Base-by-base conservation (phyloP, 2,113 vertebrate genomes). In the Monopterus albus region DNA sequence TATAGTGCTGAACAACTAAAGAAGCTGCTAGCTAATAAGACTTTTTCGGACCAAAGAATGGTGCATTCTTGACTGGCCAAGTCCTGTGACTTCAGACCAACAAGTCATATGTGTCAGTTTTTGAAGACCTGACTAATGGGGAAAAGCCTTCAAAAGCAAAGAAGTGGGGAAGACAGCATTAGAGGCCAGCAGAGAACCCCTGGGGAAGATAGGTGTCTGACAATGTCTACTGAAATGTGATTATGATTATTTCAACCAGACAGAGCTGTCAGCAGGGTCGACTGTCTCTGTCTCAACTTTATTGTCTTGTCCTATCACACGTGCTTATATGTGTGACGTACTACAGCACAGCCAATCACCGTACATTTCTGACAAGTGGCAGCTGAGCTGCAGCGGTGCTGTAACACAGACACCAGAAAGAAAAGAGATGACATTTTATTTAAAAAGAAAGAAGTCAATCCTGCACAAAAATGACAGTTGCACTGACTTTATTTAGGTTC, bases 381-480 rank as follows among this genome's bases (percentile, higher is more conserved):
- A 52, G 42, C 7, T 9, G 18, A 69, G 43, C 57, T 28, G 9
- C 11, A 15, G 38, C 45, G 20, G 23, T 14, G 36, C 63, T 6
- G 25, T 20, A 47, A 68, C 43, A 15, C 55, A 40, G 20, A 6
- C 60, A 64, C 60, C 26, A 20, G 7, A 50, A 35, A 20, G 20
- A 42, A 23, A 42, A 42, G 60, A 13, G 25, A 36, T n/a, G n/a
- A n/a, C n/a, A n/a, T n/a, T n/a, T n/a, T n/a, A n/a, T n/a, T n/a
- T n/a, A 26, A 21, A 61, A 47, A 21, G 40, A 11, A 28, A 58
- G 52, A 50, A 70, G 59, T 56, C 61, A 65, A 75, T 47, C 43
- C 65, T 21, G 56, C 62, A n/a, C 50, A 71, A 12, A 58, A 26
- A 58, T 53, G 75, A 79, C 72, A 75, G 66, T 61, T 38, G 75